Percentiles rank a stretch among this genome's conserved stretches.
Evolutionary conservation across 2,797 vertebrate genomes (phyloP).

Genomic region (Eulemur coronatus): DNA sequence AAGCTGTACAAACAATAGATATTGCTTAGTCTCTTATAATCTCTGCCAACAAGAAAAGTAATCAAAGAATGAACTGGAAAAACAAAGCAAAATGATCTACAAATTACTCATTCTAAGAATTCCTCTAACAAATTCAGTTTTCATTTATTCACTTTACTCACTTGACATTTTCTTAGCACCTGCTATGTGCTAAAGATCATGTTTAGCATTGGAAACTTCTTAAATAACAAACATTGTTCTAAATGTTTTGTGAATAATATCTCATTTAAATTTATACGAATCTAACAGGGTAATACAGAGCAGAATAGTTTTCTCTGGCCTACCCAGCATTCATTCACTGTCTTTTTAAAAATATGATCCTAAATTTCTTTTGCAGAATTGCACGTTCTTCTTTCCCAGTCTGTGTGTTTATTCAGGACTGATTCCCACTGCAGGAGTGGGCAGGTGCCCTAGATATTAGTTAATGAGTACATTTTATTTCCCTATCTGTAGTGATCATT

Average conservation of each 20-base stretch:
- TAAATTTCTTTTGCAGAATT: neutral
- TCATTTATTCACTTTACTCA: neutral
- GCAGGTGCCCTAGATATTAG: neutral
- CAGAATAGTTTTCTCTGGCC: neutral
- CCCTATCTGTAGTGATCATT: neutral
- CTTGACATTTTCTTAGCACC: neutral
- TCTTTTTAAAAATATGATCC: neutral
- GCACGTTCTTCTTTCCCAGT: neutral
- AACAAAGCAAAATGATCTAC: neutral
- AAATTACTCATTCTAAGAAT: neutral
- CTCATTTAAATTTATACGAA: neutral
- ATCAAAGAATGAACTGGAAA: neutral
- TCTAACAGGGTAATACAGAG: neutral
- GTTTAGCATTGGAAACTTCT: neutral
- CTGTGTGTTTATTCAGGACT: neutral
- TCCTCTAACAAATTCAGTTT: neutral
- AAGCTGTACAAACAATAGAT: neutral
- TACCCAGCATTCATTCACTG: neutral
- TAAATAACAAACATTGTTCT: neutral
- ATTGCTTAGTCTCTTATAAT: neutral
- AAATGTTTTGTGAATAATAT: neutral
- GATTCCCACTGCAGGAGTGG: neutral
- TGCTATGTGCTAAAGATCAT: neutral
- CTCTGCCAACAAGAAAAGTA: neutral
- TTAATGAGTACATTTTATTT: neutral